Evolutionary conservation across 35 echinoderm and acorn worm species (phyloP), one percentile per base, ranked within the genome.

Genomic region (Heliocidaris erythrogramma): DNA sequence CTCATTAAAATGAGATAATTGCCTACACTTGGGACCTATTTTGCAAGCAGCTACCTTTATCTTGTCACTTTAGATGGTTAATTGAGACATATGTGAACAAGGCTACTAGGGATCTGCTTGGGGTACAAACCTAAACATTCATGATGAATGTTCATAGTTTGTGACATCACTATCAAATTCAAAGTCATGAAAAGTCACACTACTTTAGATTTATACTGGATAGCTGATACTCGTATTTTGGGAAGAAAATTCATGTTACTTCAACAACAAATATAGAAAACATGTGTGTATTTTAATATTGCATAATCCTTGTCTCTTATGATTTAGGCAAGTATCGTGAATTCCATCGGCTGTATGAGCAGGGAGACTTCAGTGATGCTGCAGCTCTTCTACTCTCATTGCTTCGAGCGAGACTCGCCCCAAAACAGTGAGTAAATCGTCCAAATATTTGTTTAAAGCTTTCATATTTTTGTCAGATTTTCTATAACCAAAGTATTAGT

Each of bases 291-390:
- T 18, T 16, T 30, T 47, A 90, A 27, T 90, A 32, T 30, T 32
- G 0, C 31, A n/a, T 18, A 42, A 48, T 5, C 10, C 35, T 48
- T 96, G 31, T 49, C 24, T 94, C 49, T n/a, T 49, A n/a, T 71
- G 52, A 31, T 88, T 21, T 94, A 99, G 98, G 97, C n/a, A 99
- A 99, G 85, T 99, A 99, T 86, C 60, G 98, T 32, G 98, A 99
- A 86, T 99, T 99, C 48, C 98, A 99, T 84, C 92, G 96, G 13
- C 90, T 99, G 65, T 99, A 99, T 85, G 97, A 99, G 78, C 49
- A 90, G 49, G 98, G 97, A 49, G 96, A 97, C 27, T 97, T 99
- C 48, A 84, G 90, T 29, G 98, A 97, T 71, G 98, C 96, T 9
- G 98, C 93, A 24, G 60, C 78, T 90, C 93, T 99, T 32, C 35